A percentile compares a stretch with the other conserved stretches of the same genome.
These are phyloP conservation scores for Acronicta aceris DNA, from an alignment of 2,888 invertebrate genomes.

Conservation along the genomic window DNA sequence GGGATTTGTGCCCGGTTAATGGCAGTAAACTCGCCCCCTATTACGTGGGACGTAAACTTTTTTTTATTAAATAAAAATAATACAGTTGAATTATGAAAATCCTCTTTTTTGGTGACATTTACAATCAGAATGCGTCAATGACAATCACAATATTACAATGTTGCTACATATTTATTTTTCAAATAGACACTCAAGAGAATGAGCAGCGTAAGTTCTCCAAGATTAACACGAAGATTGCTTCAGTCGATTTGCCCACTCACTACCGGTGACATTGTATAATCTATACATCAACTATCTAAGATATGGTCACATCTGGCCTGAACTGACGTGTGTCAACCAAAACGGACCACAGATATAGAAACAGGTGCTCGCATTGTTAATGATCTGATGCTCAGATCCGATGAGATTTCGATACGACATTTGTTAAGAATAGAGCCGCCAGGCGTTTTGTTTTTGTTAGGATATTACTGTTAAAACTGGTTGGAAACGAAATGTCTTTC, in stretches of 20 bases:
- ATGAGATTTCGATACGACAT: constrained; percentile 53
- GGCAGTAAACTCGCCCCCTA: too few species aligned
- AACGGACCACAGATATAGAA: constrained; percentile 35
- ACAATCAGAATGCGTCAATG: too few species aligned
- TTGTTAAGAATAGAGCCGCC: constrained; percentile 44
- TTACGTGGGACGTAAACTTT: too few species aligned
- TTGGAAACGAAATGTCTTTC: background rate
- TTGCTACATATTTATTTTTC: too few species aligned
- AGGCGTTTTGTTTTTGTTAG: constrained; percentile 19
- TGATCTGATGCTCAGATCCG: constrained; percentile 51
- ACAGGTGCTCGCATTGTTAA: constrained; percentile 58
- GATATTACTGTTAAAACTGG: constrained; percentile 12
- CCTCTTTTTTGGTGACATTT: too few species aligned
- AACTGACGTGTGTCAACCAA: constrained; percentile 35
- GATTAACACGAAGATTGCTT: background rate
- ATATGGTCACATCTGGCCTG: constrained; percentile 31
- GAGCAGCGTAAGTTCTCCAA: background rate
- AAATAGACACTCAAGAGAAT: background rate
- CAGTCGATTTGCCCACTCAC: background rate
- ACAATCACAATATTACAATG: too few species aligned
- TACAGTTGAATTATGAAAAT: too few species aligned
- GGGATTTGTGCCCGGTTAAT: too few species aligned
- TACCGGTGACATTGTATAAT: constrained; percentile 15
- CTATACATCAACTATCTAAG: constrained; percentile 24
- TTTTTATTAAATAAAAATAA: too few species aligned